These are phyloP conservation scores for Galemys pyrenaicus DNA, from an alignment of 2,113 vertebrate species.

Conservation along the genomic window DNA sequence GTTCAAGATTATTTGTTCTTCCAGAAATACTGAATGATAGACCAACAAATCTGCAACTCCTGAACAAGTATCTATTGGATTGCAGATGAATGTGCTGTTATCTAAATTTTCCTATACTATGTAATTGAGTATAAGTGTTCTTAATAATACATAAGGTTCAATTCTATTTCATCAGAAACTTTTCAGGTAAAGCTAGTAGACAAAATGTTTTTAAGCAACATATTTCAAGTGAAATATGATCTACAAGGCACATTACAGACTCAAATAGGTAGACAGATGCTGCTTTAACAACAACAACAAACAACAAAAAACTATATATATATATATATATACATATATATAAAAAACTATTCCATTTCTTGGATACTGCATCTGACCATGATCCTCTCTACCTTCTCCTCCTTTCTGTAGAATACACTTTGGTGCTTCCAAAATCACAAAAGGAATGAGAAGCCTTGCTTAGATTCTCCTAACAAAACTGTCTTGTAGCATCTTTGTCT, in stretches of 20 bases:
- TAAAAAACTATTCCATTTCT: neutral
- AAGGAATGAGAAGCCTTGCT: neutral
- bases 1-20: neutral
- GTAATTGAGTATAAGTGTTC: neutral
- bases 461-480: neutral
- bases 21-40: neutral
- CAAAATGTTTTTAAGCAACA: neutral
- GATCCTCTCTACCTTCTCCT: neutral
- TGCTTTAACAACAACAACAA: neutral
- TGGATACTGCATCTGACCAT: neutral
- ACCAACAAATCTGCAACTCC: neutral
- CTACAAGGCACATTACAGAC: neutral
- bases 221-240: neutral
- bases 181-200: neutral
- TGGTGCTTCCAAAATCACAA: neutral
- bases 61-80: neutral
- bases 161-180: neutral
- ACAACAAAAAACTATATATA: too few species aligned
- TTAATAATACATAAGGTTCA: neutral
- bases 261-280: neutral
- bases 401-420: neutral
- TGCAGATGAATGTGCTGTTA: neutral
- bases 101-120: neutral
- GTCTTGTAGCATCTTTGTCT: neutral
- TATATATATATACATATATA: neutral